Conservation (phyloP, 2,888 invertebrate genomes). For the Hirudinaria manillensis region DNA sequence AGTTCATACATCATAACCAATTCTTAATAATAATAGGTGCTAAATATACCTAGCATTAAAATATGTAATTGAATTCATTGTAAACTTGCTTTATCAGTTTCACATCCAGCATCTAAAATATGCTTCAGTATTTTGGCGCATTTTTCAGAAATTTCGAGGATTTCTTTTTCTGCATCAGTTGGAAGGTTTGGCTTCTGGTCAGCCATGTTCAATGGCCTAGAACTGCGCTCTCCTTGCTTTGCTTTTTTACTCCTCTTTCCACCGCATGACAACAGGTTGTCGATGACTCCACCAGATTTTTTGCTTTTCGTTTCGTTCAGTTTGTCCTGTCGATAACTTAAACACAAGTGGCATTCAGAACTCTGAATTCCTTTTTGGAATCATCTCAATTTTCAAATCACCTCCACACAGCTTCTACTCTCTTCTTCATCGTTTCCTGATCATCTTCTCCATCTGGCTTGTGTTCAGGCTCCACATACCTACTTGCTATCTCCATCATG, state of each 20-base stretch:
- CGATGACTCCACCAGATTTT: conserved; percentile 34
- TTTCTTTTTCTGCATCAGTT: conserved; percentile 28
- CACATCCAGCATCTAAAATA: conserved; percentile 39
- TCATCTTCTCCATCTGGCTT: conserved; percentile 31
- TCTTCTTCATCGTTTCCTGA: conserved; percentile 38
- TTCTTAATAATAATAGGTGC: not conserved
- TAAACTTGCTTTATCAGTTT: conserved; percentile 35
- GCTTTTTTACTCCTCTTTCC: conserved; percentile 37
- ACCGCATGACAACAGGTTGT: conserved; percentile 40
- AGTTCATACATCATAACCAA: not conserved
- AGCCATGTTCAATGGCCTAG: not conserved
- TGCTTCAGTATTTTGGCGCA: conserved; percentile 37
- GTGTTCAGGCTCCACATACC: conserved; percentile 15
- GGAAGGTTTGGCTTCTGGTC: conserved; percentile 5
- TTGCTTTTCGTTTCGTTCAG: conserved; percentile 35
- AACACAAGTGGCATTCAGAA: not conserved
- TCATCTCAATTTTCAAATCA: not conserved
- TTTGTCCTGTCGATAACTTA: conserved; percentile 36
- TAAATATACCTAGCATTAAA: not conserved
- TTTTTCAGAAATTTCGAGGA: conserved; percentile 33
- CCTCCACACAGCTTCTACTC: conserved; percentile 40
- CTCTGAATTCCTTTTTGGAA: not conserved
- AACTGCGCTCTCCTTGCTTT: conserved; percentile 26
- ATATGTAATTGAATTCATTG: not conserved
- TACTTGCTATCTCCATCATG: conserved; percentile 27